Base-by-base conservation (phyloP, 2,888 invertebrate species). In the Campoplex nolae region DNA sequence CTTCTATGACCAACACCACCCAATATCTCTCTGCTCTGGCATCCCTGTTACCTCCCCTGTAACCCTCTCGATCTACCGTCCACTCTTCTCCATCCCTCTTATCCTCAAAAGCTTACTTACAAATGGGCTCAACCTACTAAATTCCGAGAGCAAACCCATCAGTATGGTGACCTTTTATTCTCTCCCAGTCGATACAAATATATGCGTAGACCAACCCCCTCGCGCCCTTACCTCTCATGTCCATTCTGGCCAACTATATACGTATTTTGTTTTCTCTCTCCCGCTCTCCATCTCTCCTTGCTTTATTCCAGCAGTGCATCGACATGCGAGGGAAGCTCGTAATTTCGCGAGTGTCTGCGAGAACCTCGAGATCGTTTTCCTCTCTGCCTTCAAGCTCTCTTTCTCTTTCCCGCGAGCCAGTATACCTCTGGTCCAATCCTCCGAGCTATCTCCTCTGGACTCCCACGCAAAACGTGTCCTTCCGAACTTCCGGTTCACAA, bases 261-360 rank as follows among this genome's bases (percentile, higher is more conserved):
- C 18, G 11, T 28, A n/a, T n/a, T 67, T 48, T 42, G 32, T 73
- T 58, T 0, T 48, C 75, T 75, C 62, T 38, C 75, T 28, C n/a
- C n/a, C n/a, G n/a, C n/a, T n/a, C n/a, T n/a, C n/a, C n/a, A n/a
- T n/a, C 58, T 7, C n/a, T 18, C 67, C 91, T n/a, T 67, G 35
- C 90, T 91, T 91, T 90, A 89, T 91, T 91, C 91, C 90, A 91
- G 89, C 91, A 90, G 91, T 90, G 91, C 91, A 92, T 92, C 91
- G 90, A 90, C 90, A 92, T 91, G 90, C 90, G 90, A 92, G 90
- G 90, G 91, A 91, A 91, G 91, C 89, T 92, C 92, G 92, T 92
- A 92, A 93, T 93, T 93, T 91, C 90, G 90, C 90, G 90, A 89
- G 90, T 92, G 92, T 92, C 92, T 92, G 92, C 90, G 93, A 92